Conservation (phyloP, 2,888 invertebrate species). For the Seira musarum region DNA sequence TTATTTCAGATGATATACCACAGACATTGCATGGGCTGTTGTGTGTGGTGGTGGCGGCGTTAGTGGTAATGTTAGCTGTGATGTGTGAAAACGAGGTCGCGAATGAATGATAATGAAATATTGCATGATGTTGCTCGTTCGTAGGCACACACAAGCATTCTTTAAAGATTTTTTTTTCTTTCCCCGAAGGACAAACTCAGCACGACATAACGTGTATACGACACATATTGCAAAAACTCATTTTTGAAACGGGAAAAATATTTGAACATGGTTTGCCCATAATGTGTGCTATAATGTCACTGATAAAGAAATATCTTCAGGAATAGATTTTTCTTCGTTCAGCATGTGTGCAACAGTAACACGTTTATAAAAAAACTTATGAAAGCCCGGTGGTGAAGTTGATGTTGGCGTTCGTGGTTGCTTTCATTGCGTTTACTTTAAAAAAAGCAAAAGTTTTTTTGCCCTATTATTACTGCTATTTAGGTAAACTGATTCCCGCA, state of each 20-base stretch:
- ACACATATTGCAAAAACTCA: no score
- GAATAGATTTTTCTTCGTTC: neutral
- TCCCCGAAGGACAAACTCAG: neutral
- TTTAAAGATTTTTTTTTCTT: constrained; percentile 3
- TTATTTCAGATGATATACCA: constrained; percentile 31
- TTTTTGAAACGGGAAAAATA: no score
- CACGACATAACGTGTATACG: neutral
- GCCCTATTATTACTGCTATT: constrained; percentile 26
- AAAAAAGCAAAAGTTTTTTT: neutral
- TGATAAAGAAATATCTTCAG: constrained; percentile 5
- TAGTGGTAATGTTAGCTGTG: no score
- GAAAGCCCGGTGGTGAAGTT: neutral
- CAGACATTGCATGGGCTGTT: no score
- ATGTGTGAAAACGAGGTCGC: constrained; percentile 40
- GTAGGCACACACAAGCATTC: constrained; percentile 7
- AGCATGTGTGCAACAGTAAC: neutral
- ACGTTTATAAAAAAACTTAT: constrained; percentile 3
- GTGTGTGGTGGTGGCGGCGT: no score
- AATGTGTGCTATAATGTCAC: neutral
- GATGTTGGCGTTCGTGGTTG: no score
- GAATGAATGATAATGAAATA: constrained; percentile 14
- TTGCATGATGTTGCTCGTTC: no score
- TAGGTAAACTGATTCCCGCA: constrained; percentile 40
- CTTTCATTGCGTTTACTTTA: no score
- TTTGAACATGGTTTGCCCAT: no score